Percentiles rank a stretch among this genome's conserved stretches.
These are phyloP conservation scores for Protonibea diacanthus DNA, from an alignment of 2,797 vertebrate genomes.

Conservation along the genomic window DNA sequence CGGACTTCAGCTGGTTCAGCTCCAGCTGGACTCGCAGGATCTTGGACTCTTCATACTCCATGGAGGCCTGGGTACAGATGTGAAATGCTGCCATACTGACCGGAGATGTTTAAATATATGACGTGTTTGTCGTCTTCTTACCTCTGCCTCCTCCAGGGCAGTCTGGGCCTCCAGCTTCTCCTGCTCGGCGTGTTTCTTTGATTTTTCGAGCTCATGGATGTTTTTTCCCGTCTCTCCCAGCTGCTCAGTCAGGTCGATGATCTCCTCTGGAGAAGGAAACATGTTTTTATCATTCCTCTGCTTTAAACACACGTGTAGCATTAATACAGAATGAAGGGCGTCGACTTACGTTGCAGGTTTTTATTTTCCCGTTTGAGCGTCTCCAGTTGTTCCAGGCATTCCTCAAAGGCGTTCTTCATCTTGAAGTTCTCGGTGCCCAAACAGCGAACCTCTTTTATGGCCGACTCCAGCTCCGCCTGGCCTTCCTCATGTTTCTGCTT, in stretches of 20 bases:
- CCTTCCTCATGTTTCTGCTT: slow-evolving; percentile 88
- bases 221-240: slow-evolving; percentile 85
- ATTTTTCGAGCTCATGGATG: slow-evolving; percentile 88
- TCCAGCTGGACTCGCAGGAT: slow-evolving; percentile 89
- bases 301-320: background rate
- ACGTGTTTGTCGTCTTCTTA: background rate
- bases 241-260: slow-evolving; percentile 88
- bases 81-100: background rate
- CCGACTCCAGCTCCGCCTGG: slow-evolving; percentile 86
- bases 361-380: slow-evolving; percentile 87
- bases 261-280: slow-evolving; percentile 81
- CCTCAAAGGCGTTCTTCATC: slow-evolving; percentile 88
- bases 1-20: slow-evolving; percentile 89
- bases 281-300: background rate
- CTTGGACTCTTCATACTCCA: slow-evolving; percentile 91
- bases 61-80: slow-evolving; percentile 80
- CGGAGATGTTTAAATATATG: background rate
- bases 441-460: slow-evolving; percentile 85
- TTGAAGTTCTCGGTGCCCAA: slow-evolving; percentile 88
- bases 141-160: slow-evolving; percentile 87
- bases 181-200: slow-evolving; percentile 87
- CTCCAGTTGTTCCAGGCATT: slow-evolving; percentile 87
- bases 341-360: slow-evolving; percentile 83
- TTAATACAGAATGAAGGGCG: background rate
- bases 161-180: slow-evolving; percentile 88